These are phyloP conservation scores for Gymnothorax reevesii DNA, from an alignment of 2,797 vertebrate species.

Conservation along the genomic window DNA sequence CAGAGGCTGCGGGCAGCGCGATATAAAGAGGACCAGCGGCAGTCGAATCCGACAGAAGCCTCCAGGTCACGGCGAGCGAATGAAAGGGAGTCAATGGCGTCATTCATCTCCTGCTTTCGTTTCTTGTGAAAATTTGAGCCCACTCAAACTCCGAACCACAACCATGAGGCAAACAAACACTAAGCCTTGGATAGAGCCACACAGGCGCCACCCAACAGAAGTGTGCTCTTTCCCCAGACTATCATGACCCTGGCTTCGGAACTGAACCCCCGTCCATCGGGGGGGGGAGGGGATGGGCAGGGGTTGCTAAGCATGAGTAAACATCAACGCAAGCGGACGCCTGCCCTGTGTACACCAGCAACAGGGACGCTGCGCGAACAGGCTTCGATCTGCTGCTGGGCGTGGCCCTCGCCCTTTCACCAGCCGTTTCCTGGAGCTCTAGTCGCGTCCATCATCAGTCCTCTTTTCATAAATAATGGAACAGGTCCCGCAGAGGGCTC, in stretches of 20 bases:
- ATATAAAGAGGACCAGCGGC: neutral
- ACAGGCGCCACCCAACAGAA: neutral
- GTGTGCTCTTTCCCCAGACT: conserved; percentile 11
- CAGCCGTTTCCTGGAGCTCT: neutral
- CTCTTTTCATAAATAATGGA: conserved; percentile 38
- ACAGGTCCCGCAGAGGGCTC: conserved; percentile 25
- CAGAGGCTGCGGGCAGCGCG: neutral
- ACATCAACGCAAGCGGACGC: neutral
- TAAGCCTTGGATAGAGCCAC: conserved; percentile 7
- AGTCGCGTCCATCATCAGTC: conserved; percentile 21
- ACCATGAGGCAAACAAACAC: conserved; percentile 7
- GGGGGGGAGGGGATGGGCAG: neutral
- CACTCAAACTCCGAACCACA: conserved; percentile 28
- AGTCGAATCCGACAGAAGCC: neutral
- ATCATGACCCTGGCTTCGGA: neutral
- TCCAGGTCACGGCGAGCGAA: conserved; percentile 16
- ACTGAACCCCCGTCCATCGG: neutral
- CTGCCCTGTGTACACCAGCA: neutral
- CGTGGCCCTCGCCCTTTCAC: neutral
- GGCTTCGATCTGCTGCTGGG: neutral
- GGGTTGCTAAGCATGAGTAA: conserved; percentile 1
- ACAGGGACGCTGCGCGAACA: neutral
- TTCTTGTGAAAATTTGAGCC: conserved; percentile 29
- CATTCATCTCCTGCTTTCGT: neutral
- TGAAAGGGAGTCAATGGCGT: conserved; percentile 14